Evolutionary conservation across 2,797 vertebrate species (phyloP).

Genomic region (Anisognathus igniventris): DNA sequence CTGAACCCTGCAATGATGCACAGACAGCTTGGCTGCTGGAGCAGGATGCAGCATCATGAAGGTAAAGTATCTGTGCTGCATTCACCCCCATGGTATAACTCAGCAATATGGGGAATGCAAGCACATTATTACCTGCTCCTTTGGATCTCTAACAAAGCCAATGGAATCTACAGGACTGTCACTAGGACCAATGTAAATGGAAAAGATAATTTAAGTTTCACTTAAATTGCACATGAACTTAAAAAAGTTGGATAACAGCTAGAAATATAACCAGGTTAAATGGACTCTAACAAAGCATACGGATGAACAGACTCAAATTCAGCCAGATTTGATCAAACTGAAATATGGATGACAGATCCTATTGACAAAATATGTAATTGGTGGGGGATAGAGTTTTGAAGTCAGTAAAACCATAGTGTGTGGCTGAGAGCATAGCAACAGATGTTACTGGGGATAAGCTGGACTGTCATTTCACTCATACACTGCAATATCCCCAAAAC

Average conservation of each 20-base stretch:
- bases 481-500: not conserved
- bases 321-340: not conserved
- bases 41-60: not conserved
- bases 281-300: not conserved
- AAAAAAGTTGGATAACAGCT: not conserved
- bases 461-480: not conserved
- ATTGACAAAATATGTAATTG: not conserved
- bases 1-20: not conserved
- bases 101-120: rapidly evolving
- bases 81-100: rapidly evolving
- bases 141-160: not conserved
- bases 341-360: not conserved
- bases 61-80: not conserved
- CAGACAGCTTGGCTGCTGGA: not conserved
- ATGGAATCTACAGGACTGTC: not conserved
- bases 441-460: not conserved
- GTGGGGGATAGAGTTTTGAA: not conserved
- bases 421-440: not conserved
- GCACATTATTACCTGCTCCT: not conserved
- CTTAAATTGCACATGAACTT: not conserved
- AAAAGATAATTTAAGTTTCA: not conserved
- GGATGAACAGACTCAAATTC: not conserved
- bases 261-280: not conserved
- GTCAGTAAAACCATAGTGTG: not conserved
- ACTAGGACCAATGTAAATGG: not conserved